These are phyloP conservation scores for Entelurus aequoreus DNA, from an alignment of 2,113 vertebrate species.

Conservation along the genomic window DNA sequence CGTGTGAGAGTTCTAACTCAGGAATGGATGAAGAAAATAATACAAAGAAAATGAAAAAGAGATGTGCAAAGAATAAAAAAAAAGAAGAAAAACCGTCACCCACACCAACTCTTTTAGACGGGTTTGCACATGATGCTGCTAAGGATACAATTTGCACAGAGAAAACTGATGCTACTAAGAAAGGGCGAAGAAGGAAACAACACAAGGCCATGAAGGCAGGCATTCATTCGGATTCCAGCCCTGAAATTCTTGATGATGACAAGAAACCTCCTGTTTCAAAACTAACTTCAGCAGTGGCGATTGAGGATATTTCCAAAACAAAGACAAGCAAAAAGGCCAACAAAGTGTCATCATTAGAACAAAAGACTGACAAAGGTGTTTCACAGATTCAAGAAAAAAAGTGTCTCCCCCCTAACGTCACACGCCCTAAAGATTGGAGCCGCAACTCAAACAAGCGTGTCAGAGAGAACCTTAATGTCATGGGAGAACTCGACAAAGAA, in stretches of 20 bases:
- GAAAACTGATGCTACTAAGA: conserved; percentile 42
- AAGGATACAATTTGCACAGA: conserved; percentile 47
- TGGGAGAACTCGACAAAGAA: conserved; percentile 28
- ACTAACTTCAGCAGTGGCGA: conserved; percentile 26
- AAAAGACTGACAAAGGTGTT: conserved; percentile 18
- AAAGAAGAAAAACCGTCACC: conserved; percentile 29
- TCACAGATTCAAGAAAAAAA: conserved; percentile 11
- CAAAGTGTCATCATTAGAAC: conserved; percentile 15
- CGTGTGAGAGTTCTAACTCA: conserved; percentile 42
- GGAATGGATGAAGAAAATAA: conserved; percentile 32
- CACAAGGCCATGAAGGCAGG: conserved; percentile 20
- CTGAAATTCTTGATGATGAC: conserved; percentile 41
- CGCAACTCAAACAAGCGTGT: conserved; percentile 9
- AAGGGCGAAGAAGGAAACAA: conserved; percentile 52
- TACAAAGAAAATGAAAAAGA: conserved; percentile 16
- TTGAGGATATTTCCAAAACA: conserved; percentile 15
- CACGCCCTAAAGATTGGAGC: conserved; percentile 19
- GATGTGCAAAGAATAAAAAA: conserved; percentile 9
- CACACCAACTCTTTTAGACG: conserved; percentile 26
- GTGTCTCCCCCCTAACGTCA: conserved; percentile 17
- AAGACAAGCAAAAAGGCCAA: conserved; percentile 15
- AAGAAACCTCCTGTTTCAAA: conserved; percentile 32
- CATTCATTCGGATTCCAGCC: conserved; percentile 27
- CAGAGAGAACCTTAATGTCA: conserved; percentile 37
- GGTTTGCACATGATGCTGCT: conserved; percentile 13